These are phyloP conservation scores for Neosalanx taihuensis DNA, from an alignment of 2,797 vertebrate species.

Conservation along the genomic window DNA sequence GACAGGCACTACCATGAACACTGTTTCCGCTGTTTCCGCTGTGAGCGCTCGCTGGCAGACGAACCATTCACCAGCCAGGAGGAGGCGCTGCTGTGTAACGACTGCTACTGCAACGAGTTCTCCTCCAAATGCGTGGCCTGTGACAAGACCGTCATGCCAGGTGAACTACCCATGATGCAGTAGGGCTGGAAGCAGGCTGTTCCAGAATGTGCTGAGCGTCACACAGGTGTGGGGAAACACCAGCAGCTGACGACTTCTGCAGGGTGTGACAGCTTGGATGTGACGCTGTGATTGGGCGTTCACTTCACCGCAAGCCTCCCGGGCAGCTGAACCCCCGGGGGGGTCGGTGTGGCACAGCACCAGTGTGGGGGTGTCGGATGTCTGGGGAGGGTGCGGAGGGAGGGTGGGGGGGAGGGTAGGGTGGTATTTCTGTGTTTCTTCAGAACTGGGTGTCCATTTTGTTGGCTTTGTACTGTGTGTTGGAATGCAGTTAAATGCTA, in stretches of 20 bases:
- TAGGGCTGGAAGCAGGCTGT: not conserved
- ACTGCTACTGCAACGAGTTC: slow-evolving; percentile 98
- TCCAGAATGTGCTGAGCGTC: not conserved
- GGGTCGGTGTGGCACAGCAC: slow-evolving; percentile 29
- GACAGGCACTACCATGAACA: slow-evolving; percentile 96
- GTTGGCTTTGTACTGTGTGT: slow-evolving; percentile 29
- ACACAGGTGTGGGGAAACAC: slow-evolving; percentile 7
- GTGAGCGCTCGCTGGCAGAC: slow-evolving; percentile 90
- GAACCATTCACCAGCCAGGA: slow-evolving; percentile 98
- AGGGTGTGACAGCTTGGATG: slow-evolving; percentile 50
- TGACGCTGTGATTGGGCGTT: no score
- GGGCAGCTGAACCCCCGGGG: slow-evolving; percentile 19
- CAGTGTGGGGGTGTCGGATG: slow-evolving; percentile 45
- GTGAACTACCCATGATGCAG: slow-evolving; percentile 57
- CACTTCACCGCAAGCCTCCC: not conserved
- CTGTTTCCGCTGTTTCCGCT: slow-evolving; percentile 97
- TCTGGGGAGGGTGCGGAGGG: slow-evolving; percentile 38
- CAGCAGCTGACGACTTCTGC: slow-evolving; percentile 40
- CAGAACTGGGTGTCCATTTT: slow-evolving; percentile 34
- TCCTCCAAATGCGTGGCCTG: slow-evolving; percentile 95
- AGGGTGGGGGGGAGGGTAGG: slow-evolving; percentile 11
- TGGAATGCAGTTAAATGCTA: slow-evolving; percentile 36
- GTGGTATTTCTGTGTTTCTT: slow-evolving; percentile 35
- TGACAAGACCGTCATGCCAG: slow-evolving; percentile 96
- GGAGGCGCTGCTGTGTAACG: slow-evolving; percentile 90